Conservation (phyloP, 2,888 invertebrate genomes). For the Heliconius cydno region DNA sequence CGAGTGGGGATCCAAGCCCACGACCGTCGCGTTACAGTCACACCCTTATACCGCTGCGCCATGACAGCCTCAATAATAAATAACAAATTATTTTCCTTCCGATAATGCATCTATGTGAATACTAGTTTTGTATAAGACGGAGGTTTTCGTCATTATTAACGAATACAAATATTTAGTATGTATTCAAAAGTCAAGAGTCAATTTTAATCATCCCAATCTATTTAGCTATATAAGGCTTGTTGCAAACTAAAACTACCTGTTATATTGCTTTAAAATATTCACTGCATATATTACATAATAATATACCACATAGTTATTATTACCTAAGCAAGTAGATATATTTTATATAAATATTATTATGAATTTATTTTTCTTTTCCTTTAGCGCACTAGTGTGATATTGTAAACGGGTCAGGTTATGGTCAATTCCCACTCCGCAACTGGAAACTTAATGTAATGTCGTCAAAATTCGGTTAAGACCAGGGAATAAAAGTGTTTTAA, state of each 20-base stretch:
- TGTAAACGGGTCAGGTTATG: neutral
- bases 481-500: neutral
- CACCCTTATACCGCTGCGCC: too few relatives aligned
- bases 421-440: neutral
- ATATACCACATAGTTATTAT: neutral
- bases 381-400: neutral
- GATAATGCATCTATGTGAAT: slow-evolving; percentile 27
- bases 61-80: neutral
- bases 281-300: neutral
- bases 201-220: slow-evolving; percentile 12
- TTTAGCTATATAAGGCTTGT: neutral
- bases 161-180: slow-evolving; percentile 11
- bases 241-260: slow-evolving; percentile 4
- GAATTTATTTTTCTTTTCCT: neutral
- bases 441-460: neutral
- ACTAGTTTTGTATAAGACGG: slow-evolving; percentile 19
- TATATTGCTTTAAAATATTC: neutral
- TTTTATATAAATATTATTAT: neutral
- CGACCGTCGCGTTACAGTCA: too few relatives aligned
- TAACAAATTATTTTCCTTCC: slow-evolving; percentile 40
- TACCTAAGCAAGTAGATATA: neutral
- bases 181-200: slow-evolving; percentile 9
- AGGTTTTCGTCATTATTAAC: slow-evolving; percentile 29
- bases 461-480: neutral
- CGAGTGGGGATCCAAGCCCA: too few relatives aligned